These are phyloP conservation scores for Eumacrocentrus americanus DNA, from an alignment of 2,888 invertebrate genomes.

Conservation along the genomic window DNA sequence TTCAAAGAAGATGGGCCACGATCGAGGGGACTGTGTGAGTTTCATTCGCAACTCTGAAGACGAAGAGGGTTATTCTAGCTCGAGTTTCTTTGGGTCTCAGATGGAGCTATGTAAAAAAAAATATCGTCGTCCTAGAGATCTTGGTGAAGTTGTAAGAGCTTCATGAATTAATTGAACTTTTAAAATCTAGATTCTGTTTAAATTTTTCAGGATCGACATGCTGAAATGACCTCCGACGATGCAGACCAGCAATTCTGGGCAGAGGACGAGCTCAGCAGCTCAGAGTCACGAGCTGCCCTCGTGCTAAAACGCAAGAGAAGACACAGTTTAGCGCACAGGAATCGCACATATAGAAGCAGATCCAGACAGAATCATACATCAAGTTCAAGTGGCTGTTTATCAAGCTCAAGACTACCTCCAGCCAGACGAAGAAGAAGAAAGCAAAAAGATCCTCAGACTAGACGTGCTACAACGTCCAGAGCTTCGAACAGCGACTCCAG, in stretches of 20 bases:
- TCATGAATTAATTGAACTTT: neutral
- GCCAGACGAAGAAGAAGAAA: neutral
- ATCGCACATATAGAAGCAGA: conserved; percentile 43
- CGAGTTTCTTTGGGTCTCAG: conserved; percentile 32
- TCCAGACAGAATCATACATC: conserved; percentile 41
- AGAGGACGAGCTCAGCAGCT: conserved; percentile 50
- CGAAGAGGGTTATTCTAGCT: conserved; percentile 44
- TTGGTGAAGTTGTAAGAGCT: conserved; percentile 42
- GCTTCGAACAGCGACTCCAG: neutral
- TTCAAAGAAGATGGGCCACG: conserved; percentile 41
- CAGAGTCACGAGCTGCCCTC: conserved; percentile 43
- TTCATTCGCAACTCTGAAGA: conserved; percentile 46
- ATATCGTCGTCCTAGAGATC: conserved; percentile 31
- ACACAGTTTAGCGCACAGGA: conserved; percentile 47
- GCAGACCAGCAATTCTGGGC: conserved; percentile 53
- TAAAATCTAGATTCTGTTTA: conserved; percentile 4
- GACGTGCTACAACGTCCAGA: neutral
- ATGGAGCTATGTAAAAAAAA: conserved; percentile 32
- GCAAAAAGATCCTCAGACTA: neutral
- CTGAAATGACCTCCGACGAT: conserved; percentile 42
- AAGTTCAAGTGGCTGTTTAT: conserved; percentile 39
- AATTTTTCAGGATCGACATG: neutral
- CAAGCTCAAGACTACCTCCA: neutral
- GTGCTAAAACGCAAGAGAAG: conserved; percentile 41
- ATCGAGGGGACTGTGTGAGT: conserved; percentile 43